Evolutionary conservation across 1,140 invertebrate genomes (phyloP).

Genomic region (Ostrea denselamellosa): DNA sequence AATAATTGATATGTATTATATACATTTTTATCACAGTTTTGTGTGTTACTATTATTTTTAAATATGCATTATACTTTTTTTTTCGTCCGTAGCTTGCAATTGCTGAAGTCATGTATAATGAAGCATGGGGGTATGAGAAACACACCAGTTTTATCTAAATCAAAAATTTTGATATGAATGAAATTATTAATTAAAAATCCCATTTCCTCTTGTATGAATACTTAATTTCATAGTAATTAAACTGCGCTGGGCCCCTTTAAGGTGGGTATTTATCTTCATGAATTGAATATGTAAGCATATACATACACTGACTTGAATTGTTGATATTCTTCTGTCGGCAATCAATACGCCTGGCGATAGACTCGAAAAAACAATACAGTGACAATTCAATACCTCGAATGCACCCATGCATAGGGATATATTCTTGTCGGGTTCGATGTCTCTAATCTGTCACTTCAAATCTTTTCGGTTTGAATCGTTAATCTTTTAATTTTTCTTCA

Average conservation of each 20-base stretch:
- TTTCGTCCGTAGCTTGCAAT: no score
- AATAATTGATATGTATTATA: background rate
- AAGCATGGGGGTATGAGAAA: no score
- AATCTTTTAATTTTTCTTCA: no score
- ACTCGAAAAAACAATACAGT: background rate
- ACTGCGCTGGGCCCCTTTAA: background rate
- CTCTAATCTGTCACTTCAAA: background rate
- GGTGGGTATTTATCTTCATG: background rate
- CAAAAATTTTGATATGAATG: background rate
- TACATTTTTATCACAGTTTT: no score
- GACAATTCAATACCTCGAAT: background rate
- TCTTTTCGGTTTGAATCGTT: background rate
- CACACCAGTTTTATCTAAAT: no score
- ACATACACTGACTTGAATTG: conserved; percentile 2
- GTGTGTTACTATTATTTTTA: no score
- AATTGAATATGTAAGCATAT: conserved; percentile 7
- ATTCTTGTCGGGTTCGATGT: conserved; percentile 9
- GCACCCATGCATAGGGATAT: background rate
- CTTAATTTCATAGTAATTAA: background rate
- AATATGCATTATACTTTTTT: no score
- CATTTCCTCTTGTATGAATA: background rate
- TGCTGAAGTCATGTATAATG: no score
- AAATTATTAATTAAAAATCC: background rate
- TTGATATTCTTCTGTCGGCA: conserved; percentile 13
- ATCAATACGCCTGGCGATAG: background rate